Evolutionary conservation across 2,113 vertebrate genomes (phyloP).

Genomic region (Falco punctatus): DNA sequence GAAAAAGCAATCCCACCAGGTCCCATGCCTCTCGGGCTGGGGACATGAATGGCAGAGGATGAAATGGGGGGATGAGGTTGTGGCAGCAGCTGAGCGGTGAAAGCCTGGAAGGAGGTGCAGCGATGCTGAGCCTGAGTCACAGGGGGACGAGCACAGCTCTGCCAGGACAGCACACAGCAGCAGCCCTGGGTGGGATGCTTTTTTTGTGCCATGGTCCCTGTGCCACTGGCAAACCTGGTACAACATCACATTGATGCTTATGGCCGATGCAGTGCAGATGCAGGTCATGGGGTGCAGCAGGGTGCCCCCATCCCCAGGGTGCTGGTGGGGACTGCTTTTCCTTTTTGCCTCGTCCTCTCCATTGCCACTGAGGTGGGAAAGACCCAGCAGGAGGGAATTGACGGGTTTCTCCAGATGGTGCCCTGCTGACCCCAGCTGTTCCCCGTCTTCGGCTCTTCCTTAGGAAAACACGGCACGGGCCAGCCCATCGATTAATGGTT

Average conservation of each 20-base stretch:
- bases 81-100: neutral
- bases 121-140: neutral
- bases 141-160: neutral
- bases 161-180: neutral
- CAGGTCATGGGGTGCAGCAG: rapidly evolving
- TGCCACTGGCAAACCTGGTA: neutral
- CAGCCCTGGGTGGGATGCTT: too few species aligned
- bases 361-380: neutral
- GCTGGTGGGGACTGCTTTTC: rapidly evolving
- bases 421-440: slow-evolving; percentile 17
- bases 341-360: neutral
- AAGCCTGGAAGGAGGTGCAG: neutral
- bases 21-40: rapidly evolving
- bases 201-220: neutral
- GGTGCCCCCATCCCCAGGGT: neutral
- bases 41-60: neutral
- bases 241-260: rapidly evolving
- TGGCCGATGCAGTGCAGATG: rapidly evolving
- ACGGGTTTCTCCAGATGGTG: slow-evolving; percentile 52
- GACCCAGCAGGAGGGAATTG: neutral
- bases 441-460: slow-evolving; percentile 40
- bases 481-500: slow-evolving; percentile 51
- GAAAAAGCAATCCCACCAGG: neutral
- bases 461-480: neutral
- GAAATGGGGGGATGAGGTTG: neutral